Evolutionary conservation across 1,140 invertebrate species (phyloP).

Genomic region (Drosophila dunni): DNA sequence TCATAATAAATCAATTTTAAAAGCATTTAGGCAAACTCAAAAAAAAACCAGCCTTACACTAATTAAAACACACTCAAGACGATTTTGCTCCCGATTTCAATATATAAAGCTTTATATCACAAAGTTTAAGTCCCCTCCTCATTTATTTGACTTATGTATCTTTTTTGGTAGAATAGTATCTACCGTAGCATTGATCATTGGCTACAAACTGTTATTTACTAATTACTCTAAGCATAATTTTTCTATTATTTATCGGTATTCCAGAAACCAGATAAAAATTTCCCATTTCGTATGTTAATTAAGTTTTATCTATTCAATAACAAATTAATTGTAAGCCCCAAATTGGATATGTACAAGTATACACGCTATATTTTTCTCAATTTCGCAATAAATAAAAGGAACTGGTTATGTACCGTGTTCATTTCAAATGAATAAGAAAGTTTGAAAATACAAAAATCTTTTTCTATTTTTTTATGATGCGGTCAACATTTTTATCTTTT

Average conservation of each 20-base stretch:
- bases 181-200: slow-evolving; percentile 63
- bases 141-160: not conserved
- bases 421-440: not conserved
- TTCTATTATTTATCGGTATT: not conserved
- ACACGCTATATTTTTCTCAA: not conserved
- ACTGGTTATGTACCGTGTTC: not conserved
- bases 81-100: slow-evolving; percentile 14
- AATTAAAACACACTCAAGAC: not conserved
- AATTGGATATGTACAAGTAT: not conserved
- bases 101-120: slow-evolving; percentile 12
- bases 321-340: not conserved
- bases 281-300: slow-evolving; percentile 15
- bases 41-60: slow-evolving; percentile 26
- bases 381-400: not conserved
- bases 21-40: slow-evolving; percentile 43
- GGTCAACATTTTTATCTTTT: too few relatives aligned
- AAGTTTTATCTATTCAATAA: slow-evolving; percentile 3
- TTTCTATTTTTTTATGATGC: not conserved
- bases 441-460: not conserved
- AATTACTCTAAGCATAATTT: slow-evolving; percentile 41
- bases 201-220: slow-evolving; percentile 70
- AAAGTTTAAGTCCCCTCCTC: slow-evolving; percentile 42
- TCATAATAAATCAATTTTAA: slow-evolving; percentile 31
- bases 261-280: slow-evolving; percentile 14
- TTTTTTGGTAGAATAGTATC: slow-evolving; percentile 45